Conservation (phyloP, 2,888 invertebrate genomes). For the Habroteleia sp. region DNA sequence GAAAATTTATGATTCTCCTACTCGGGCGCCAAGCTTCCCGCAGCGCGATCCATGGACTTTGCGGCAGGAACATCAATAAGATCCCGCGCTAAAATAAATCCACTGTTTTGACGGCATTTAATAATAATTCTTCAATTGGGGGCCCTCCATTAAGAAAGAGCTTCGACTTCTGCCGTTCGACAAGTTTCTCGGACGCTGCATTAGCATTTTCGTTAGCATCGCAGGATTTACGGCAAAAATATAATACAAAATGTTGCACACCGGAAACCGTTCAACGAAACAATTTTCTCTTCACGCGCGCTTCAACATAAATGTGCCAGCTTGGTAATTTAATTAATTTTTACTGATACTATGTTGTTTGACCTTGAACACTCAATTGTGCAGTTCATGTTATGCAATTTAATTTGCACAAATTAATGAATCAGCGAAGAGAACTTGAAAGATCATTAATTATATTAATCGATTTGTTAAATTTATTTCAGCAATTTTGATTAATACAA, state of each 20-base stretch:
- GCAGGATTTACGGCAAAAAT: slow-evolving; percentile 67
- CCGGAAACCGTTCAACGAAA: slow-evolving; percentile 40
- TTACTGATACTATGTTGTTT: slow-evolving; percentile 27
- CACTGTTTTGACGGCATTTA: slow-evolving; percentile 76
- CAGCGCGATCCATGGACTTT: slow-evolving; percentile 71
- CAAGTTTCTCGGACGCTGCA: slow-evolving; percentile 63
- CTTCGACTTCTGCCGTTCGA: slow-evolving; percentile 65
- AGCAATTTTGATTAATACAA: no score
- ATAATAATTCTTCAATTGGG: slow-evolving; percentile 76
- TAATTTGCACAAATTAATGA: slow-evolving; percentile 14
- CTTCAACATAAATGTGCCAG: slow-evolving; percentile 34
- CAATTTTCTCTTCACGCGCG: slow-evolving; percentile 41
- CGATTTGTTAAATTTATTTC: no score
- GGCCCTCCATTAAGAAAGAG: slow-evolving; percentile 68
- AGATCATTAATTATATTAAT: background rate
- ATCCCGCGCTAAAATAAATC: slow-evolving; percentile 76
- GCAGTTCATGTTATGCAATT: slow-evolving; percentile 2
- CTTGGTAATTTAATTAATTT: slow-evolving; percentile 54
- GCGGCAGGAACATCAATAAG: slow-evolving; percentile 75
- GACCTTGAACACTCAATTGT: slow-evolving; percentile 54
- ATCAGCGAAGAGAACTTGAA: background rate
- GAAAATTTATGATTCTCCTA: slow-evolving; percentile 77
- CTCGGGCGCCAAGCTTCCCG: slow-evolving; percentile 71
- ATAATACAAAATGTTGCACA: slow-evolving; percentile 46
- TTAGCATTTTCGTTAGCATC: slow-evolving; percentile 73